These are phyloP conservation scores for Chrysopa pallens DNA, from an alignment of 1,140 invertebrate species.

Conservation along the genomic window DNA sequence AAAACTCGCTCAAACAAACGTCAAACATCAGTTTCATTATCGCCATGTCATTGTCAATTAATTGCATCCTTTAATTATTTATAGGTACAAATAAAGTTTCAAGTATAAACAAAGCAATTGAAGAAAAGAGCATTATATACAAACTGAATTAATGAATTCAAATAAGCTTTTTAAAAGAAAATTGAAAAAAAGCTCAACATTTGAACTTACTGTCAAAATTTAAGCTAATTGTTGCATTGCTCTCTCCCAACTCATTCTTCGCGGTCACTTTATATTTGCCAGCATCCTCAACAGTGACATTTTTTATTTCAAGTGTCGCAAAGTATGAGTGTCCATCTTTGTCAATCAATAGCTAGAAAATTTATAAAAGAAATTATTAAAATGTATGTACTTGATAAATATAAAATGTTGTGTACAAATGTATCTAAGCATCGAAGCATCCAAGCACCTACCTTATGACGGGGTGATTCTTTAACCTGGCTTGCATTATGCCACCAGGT, in stretches of 20 bases:
- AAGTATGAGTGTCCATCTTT: constrained; percentile 88
- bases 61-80: too few relatives aligned
- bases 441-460: constrained; percentile 53
- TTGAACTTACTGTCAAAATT: constrained; percentile 91
- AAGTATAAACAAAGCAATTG: too few relatives aligned
- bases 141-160: neutral
- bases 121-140: too few relatives aligned
- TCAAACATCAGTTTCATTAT: too few relatives aligned
- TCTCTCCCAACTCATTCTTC: constrained; percentile 91
- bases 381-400: too few relatives aligned
- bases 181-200: neutral
- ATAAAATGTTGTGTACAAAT: too few relatives aligned
- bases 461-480: constrained; percentile 51
- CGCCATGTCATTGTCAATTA: too few relatives aligned
- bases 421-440: too few relatives aligned
- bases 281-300: constrained; percentile 91
- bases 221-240: constrained; percentile 87
- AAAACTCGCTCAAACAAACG: too few relatives aligned
- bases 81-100: too few relatives aligned
- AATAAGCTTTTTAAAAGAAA: constrained; percentile 1
- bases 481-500: constrained; percentile 80
- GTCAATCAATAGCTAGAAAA: constrained; percentile 61
- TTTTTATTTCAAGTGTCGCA: constrained; percentile 78
- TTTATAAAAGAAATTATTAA: too few relatives aligned
- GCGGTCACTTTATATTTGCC: constrained; percentile 93